phyloP scores from a whole-genome alignment of 30 jellyfish, hydroid and myxozoan genomes.

The Nemopilema nomurai region DNA sequence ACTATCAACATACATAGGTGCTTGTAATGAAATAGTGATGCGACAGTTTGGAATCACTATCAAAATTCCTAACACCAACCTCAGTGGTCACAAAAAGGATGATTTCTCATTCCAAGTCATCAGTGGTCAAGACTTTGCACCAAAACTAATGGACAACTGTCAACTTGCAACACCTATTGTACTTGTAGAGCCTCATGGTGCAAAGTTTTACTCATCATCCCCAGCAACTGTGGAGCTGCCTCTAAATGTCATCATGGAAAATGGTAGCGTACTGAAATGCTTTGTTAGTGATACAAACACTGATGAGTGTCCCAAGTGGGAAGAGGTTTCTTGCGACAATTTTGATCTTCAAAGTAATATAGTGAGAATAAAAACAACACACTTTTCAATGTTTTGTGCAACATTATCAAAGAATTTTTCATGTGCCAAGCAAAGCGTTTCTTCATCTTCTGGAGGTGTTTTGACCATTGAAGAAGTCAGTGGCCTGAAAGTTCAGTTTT shows the following conservation, averaged over 20 bases:
- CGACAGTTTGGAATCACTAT: slow-evolving; percentile 41
- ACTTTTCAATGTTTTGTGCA: slow-evolving; percentile 78
- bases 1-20: slow-evolving; percentile 28
- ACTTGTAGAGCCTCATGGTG: slow-evolving; percentile 73
- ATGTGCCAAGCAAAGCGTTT: slow-evolving; percentile 7
- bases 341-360: slow-evolving; percentile 31
- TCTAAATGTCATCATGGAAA: slow-evolving; percentile 36
- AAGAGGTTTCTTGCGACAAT: neutral
- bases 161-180: slow-evolving; percentile 64
- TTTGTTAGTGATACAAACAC: slow-evolving; percentile 63
- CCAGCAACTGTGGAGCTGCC: slow-evolving; percentile 71
- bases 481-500: slow-evolving; percentile 60
- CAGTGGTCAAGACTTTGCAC: slow-evolving; percentile 9
- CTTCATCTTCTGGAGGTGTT: slow-evolving; percentile 53
- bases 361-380: slow-evolving; percentile 51
- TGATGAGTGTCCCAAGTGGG: slow-evolving; percentile 60
- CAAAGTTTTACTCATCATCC: slow-evolving; percentile 49
- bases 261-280: slow-evolving; percentile 23
- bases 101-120: slow-evolving; percentile 49
- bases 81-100: slow-evolving; percentile 48
- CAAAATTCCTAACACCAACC: slow-evolving; percentile 60
- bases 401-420: slow-evolving; percentile 59
- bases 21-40: slow-evolving; percentile 65
- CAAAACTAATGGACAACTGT: slow-evolving; percentile 3
- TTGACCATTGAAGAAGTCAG: slow-evolving; percentile 5